Base-by-base conservation (phyloP, 1,140 invertebrate species). In the Drosophila rhopaloa region DNA sequence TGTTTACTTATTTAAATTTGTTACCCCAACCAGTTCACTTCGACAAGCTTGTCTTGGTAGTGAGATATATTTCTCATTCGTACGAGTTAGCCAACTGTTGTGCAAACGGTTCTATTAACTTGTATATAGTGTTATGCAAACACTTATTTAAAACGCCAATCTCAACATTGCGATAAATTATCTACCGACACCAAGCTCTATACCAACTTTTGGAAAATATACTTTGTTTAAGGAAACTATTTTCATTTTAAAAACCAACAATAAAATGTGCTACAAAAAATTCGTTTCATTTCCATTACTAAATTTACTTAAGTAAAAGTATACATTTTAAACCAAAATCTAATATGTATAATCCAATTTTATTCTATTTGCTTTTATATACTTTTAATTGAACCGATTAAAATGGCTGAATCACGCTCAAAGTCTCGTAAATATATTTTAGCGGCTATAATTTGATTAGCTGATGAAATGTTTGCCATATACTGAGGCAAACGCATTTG, bases 81-180 rank as follows among this genome's bases (percentile, higher is more conserved):
- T 38, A 46, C 29, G 47, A 66, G 65, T 68, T 65, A 29, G 60
- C 59, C 65, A 68, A 68, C 65, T 68, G 65, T 68, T 68, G 65
- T 43, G 65, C 44, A 65, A 68, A 66, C 60, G 14, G 47, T 68
- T 68, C 29, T 66, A 68, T 16, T 44, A 68, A 68, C 65, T 65
- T 44, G 65, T 68, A 66, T 35, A 38, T 16, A 38, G 47, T 29
- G 60, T 68, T 65, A 66, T 50, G 65, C 47, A 68, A 68, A 48
- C 38, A 37, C 29, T 68, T 51, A 51, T 27, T 51, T 19, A 53
- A 65, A 62, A 10, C n/a, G 58, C 6, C 44, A 47, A 0, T 9
- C 61, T 19, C 47, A 37, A 16, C 29, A 19, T 24, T 10, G 11
- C 27, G 38, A 5, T 40, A 13, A 14, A 14, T 37, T 35, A 35